Base-by-base conservation (phyloP, 2,797 vertebrate species). In the Enteromius argenteus region DNA sequence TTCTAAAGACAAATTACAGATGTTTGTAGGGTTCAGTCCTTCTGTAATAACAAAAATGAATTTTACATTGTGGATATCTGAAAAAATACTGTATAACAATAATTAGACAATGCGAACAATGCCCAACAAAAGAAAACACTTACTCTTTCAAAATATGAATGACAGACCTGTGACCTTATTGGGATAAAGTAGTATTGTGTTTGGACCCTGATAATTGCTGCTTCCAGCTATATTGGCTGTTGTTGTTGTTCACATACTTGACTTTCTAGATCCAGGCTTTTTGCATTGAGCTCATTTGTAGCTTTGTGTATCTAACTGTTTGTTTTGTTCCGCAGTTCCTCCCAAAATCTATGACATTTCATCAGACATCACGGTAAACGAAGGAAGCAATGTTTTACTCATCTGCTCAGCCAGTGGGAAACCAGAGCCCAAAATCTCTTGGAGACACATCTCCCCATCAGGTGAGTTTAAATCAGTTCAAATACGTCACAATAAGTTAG, bases 281-380 rank as follows among this genome's bases (percentile, higher is more conserved):
- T 74, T 58, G 8, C 80, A 66, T 39, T 58, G 5, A 68, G n/a
- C 35, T 27, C 11, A 30, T 69, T 68, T 37, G 21, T 21, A 76
- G 23, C 30, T 72, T 87, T 90, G 58, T 92, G 78, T 89, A 39
- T 88, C 60, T 90, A 44, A 77, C 35, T 49, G 73, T 85, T 64
- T 71, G 49, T 56, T 84, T 56, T 88, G 81, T 80, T 60, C 68
- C 92, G 62, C 93, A 99, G 98, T 99, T 93, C 96, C 98, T 84
- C 97, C 98, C 83, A 98, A 98, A 96, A 99, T 99, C 91, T 96
- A 96, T 84, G 97, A 98, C 89, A 98, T 99, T 91, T 99, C 98
- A 14, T 93, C 91, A 32, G 96, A 98, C 93, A 94, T 97, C 91
- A 93, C 95, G 2, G 96, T 99, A 90, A 99, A 99, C 5, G 98